Base-by-base conservation (phyloP, 2,113 vertebrate species). In the Erinaceus europaeus region DNA sequence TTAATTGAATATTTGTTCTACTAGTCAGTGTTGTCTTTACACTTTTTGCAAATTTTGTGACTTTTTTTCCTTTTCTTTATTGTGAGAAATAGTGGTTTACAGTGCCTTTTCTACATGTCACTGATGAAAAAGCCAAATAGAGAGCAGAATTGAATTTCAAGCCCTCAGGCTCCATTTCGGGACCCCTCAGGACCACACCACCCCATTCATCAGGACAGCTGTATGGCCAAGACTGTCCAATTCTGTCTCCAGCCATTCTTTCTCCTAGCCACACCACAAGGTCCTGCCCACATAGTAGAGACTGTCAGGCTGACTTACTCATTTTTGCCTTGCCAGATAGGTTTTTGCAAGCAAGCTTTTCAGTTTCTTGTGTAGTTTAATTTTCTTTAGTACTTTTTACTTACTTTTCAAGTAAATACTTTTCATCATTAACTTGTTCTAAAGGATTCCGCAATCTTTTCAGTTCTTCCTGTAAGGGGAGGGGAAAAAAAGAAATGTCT, bases 401-500 rank as follows among this genome's bases (percentile, higher is more conserved):
- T 97, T 96, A 99, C 99, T 97, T 99, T 96, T 98, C 98, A 91
- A 98, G 97, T 9, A 96, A 97, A 92, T 97, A 98, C 91, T 97
- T 97, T 91, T 97, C 98, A 96, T 98, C 97, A 40, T 93, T 95
- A 91, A 97, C 96, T 91, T 98, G 97, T 93, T 97, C 97, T 95
- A 98, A 95, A 86, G 92, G 97, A 93, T 97, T 98, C 96, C 99
- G 98, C 68, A 98, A 95, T 94, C 97, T 98, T 95, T 97, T 97
- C 94, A 98, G 96, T 82, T 99, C 98, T 96, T 99, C 98, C 99
- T 99, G 83, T 73, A n/a, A n/a, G n/a, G n/a, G n/a, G n/a, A n/a
- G 59, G 86, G 52, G 86, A 81, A 94, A 20, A 87, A 88, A 83
- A 95, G 53, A 90, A 64, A 1, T 4, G 17, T 42, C 46, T 90